Evolutionary conservation across 2,113 vertebrate species (phyloP).

Genomic region (Syrmaticus mikado): DNA sequence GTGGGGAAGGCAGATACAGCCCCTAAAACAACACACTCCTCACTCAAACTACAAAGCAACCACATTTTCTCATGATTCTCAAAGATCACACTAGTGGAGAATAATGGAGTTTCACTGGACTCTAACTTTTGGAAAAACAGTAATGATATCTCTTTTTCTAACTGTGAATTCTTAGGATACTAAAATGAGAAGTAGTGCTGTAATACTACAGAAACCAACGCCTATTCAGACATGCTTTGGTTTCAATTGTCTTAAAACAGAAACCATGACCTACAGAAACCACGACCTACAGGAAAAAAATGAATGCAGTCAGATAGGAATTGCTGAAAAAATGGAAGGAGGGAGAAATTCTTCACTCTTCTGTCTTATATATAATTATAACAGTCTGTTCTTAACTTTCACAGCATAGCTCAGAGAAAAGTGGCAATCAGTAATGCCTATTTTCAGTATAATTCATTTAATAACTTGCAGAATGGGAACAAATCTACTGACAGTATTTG

Average conservation of each 20-base stretch:
- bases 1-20: not conserved
- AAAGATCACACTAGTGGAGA: not conserved
- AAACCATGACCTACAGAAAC: not conserved
- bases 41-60: not conserved
- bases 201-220: not conserved
- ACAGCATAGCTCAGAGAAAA: constrained; percentile 5
- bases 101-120: not conserved
- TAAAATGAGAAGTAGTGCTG: not conserved
- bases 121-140: not conserved
- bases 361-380: not conserved
- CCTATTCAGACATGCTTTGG: not conserved
- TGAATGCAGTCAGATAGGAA: not conserved
- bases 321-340: not conserved
- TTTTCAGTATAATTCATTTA: constrained; percentile 46
- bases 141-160: not conserved
- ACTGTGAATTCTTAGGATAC: not conserved
- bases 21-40: accelerated
- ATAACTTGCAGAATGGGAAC: constrained; percentile 35
- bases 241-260: not conserved
- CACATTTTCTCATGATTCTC: not conserved
- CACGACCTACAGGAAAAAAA: not conserved
- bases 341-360: not conserved
- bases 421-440: constrained; percentile 17
- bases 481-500: constrained; percentile 14
- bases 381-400: not conserved